Evolutionary conservation across 2,113 vertebrate genomes (phyloP).

Genomic region (Stomatorhinus ivindoensis): DNA sequence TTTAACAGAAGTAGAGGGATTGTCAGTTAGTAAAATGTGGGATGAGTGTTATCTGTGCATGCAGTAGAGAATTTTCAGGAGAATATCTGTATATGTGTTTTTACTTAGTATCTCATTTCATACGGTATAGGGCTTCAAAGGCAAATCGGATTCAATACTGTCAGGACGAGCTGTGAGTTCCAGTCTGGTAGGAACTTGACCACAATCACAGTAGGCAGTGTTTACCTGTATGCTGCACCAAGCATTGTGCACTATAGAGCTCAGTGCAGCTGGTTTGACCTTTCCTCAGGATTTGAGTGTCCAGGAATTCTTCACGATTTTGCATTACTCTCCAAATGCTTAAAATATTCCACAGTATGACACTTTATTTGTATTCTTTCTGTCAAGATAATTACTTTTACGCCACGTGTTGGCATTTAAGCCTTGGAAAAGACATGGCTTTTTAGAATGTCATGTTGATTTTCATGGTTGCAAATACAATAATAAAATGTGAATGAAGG

Average conservation of each 20-base stretch:
- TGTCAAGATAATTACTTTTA: not conserved
- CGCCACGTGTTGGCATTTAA: not conserved
- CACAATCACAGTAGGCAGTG: conserved; percentile 33
- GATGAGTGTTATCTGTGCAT: not conserved
- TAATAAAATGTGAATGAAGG: not conserved
- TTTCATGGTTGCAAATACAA: not conserved
- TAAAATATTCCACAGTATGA: not conserved
- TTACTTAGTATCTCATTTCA: conserved; percentile 25
- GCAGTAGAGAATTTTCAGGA: conserved; percentile 18
- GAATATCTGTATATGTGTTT: conserved; percentile 18
- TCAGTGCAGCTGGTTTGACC: conserved; percentile 55
- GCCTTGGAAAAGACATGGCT: not conserved
- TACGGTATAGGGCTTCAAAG: conserved; percentile 47
- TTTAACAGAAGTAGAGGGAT: conserved; percentile 26
- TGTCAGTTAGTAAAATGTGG: conserved; percentile 28
- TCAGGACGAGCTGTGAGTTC: conserved; percentile 31
- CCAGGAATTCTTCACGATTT: conserved; percentile 6
- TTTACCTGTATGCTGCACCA: conserved; percentile 40
- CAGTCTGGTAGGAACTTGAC: conserved; percentile 36
- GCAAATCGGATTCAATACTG: conserved; percentile 57
- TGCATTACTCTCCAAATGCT: not conserved
- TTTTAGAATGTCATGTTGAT: conserved; percentile 1
- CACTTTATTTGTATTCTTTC: not conserved
- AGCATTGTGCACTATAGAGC: conserved; percentile 50
- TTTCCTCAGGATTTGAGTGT: conserved; percentile 32